Base-by-base conservation (phyloP, 2,797 vertebrate genomes). In the Ctenochaetus hawaiiensis region DNA sequence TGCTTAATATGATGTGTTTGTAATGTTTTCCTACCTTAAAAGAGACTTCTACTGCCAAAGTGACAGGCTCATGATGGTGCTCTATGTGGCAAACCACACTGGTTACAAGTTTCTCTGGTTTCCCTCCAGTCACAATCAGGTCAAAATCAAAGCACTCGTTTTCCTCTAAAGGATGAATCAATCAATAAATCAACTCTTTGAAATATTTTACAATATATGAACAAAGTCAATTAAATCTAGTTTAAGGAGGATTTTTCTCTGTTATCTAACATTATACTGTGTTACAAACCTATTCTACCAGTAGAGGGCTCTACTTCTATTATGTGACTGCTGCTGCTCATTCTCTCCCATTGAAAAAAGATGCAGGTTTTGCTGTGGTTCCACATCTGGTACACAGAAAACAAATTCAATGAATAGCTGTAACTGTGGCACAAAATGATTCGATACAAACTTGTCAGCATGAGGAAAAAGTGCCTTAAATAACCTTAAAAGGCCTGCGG, bases 311-410 rank as follows among this genome's bases (percentile, higher is more conserved):
- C 93, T 53, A 98, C 97, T 88, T 98, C 96, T 16, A 98, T 84
- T n/a, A 94, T 91, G 79, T 96, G 96, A 66, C 83, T 75, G 56
- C 90, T 49, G 0, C 58, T 69, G 0, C 39, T 87, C 34, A 94
- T 82, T 63, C 84, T 95, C 54, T 95, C 95, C 98, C 98, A 99
- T 0, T 87, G 88, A 88, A 96, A 99, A 13, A 59, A 89, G 88
- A 99, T 88, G n/a, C 72, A 20, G 0, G 96, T 96, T 85, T 81
- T 97, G 93, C 97, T 99, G 85, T 97, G 94, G 88, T 99, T 99
- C 97, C 97, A 97, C 96, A 99, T 97, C 98, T 99, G 81, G 71
- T 0, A 69, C 8, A 81, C 6, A 80, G 4, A 67, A 71, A 41
- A 70, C 6, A 81, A 22, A 62, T 17, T 43, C 2, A 1, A 51